Percentiles rank a stretch among this genome's conserved stretches.
Evolutionary conservation across 2,888 invertebrate species (phyloP).

Genomic region (Drosophila nigritarsus): DNA sequence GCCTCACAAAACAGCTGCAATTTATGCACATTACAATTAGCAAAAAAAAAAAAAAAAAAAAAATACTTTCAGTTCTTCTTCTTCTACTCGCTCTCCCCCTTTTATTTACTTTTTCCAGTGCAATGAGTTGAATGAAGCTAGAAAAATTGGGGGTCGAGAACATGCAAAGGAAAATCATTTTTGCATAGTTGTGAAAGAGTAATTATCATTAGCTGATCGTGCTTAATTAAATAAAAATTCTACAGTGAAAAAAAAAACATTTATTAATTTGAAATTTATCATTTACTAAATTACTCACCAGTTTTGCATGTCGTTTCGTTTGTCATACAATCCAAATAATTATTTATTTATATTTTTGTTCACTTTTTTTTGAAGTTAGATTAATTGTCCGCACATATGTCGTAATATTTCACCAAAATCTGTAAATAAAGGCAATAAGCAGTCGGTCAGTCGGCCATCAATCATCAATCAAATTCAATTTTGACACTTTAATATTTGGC

Average conservation of each 20-base stretch:
- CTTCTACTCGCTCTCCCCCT: slow-evolving; percentile 6
- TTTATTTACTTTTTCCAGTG: slow-evolving; percentile 2
- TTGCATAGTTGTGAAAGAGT: slow-evolving; percentile 1
- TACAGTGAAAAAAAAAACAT: background rate
- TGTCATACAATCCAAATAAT: slow-evolving; percentile 37
- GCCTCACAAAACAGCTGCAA: slow-evolving; percentile 64
- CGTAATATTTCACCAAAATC: slow-evolving; percentile 41
- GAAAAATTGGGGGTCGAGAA: background rate
- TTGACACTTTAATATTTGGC: slow-evolving; percentile 24
- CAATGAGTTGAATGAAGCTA: slow-evolving; percentile 19
- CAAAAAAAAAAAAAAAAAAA: slow-evolving; percentile 6
- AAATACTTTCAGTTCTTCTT: slow-evolving; percentile 53
- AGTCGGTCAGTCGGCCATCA: slow-evolving; percentile 19
- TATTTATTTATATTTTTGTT: slow-evolving; percentile 1
- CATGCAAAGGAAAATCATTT: slow-evolving; percentile 4
- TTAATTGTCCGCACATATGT: slow-evolving; percentile 25
- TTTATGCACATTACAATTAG: slow-evolving; percentile 78
- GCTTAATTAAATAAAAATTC: background rate
- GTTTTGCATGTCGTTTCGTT: slow-evolving; percentile 31
- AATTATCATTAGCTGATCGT: slow-evolving; percentile 10
- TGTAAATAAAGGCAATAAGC: slow-evolving; percentile 44
- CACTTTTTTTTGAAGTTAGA: slow-evolving; percentile 24
- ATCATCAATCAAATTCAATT: slow-evolving; percentile 23
- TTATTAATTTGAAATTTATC: background rate
- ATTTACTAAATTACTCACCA: slow-evolving; percentile 38